Base-by-base conservation (phyloP, 2,113 vertebrate species). In the Zapornia atra region DNA sequence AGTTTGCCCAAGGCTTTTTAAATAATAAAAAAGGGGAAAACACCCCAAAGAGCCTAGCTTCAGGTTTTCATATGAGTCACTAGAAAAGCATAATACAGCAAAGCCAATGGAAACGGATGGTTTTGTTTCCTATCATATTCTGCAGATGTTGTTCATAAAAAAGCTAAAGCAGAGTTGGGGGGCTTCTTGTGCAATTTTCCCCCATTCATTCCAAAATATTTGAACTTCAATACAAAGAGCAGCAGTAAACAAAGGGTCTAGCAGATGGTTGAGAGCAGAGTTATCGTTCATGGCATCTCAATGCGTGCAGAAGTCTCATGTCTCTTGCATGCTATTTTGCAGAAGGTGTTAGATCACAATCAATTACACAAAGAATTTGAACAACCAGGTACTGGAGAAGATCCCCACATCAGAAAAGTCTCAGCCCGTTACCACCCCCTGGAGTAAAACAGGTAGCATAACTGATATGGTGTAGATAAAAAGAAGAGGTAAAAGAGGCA, bases 331-430 rank as follows among this genome's bases (percentile, higher is more conserved):
- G 86, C 73, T 87, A 29, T 94, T 96, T 94, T 94, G 83, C 92
- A 94, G 75, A 95, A 88, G 54, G 20, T 91, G 73, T 72, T 77
- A 91, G 94, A 97, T 94, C 53, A 56, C 51, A 96, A 96, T 96
- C 96, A 90, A 88, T 34, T 81, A 38, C 61, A 73, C 21, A 92
- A 90, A 92, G 46, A 82, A 79, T 71, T 92, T 26, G 44, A 93
- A 85, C 64, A 72, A 57, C 33, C 48, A 86, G 46, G 81, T 89
- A 71, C n/a, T 64, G 59, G 57, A 90, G 73, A 81, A 81, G 61
- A 77, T 96, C 84, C 93, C 65, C 72, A 88, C 83, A 92, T 96
- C 92, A 96, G 80, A 94, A 92, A 86, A 75, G 10, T 88, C 34
- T 93, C 65, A 65, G n/a, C 6, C 2, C 9, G 38, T 83, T 94